Evolutionary conservation across 2,113 vertebrate genomes (phyloP).

Genomic region (Saimiri boliviensis): DNA sequence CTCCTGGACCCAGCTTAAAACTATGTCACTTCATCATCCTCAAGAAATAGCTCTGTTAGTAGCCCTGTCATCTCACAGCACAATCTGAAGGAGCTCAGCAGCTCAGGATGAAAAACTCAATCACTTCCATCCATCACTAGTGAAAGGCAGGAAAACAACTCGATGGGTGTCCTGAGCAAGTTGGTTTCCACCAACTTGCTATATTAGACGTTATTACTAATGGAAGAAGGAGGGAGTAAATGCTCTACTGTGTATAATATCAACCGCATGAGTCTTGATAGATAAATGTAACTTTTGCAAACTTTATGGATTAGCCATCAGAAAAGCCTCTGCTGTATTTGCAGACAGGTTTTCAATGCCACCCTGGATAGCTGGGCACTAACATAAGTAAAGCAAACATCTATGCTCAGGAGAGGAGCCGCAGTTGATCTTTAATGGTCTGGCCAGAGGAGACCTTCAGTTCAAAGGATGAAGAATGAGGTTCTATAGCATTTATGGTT

Average conservation of each 20-base stretch:
- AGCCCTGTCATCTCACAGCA: constrained; percentile 37
- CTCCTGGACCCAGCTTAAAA: not conserved
- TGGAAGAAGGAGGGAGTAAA: constrained; percentile 54
- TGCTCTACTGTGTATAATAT: constrained; percentile 63
- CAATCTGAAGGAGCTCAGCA: constrained; percentile 14
- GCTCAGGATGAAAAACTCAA: constrained; percentile 52
- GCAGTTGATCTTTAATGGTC: constrained; percentile 51
- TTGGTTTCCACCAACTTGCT: constrained; percentile 35
- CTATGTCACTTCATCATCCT: not conserved
- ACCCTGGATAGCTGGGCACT: constrained; percentile 13
- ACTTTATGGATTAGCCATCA: constrained; percentile 64
- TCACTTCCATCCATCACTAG: constrained; percentile 53
- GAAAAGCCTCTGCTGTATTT: constrained; percentile 23
- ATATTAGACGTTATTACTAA: constrained; percentile 43
- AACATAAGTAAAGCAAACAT: constrained; percentile 42
- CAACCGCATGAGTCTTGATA: constrained; percentile 36
- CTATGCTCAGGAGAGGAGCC: constrained; percentile 43
- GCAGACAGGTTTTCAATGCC: constrained; percentile 33
- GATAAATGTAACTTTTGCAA: constrained; percentile 66
- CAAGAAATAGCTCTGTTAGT: not conserved
- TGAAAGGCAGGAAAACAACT: constrained; percentile 58
- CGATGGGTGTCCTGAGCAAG: constrained; percentile 40
- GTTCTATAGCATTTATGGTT: constrained; percentile 40
- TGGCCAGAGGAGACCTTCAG: constrained; percentile 56
- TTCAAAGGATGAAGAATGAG: constrained; percentile 71